Base-by-base conservation (phyloP, 2,797 vertebrate genomes). In the Hirundo rustica region DNA sequence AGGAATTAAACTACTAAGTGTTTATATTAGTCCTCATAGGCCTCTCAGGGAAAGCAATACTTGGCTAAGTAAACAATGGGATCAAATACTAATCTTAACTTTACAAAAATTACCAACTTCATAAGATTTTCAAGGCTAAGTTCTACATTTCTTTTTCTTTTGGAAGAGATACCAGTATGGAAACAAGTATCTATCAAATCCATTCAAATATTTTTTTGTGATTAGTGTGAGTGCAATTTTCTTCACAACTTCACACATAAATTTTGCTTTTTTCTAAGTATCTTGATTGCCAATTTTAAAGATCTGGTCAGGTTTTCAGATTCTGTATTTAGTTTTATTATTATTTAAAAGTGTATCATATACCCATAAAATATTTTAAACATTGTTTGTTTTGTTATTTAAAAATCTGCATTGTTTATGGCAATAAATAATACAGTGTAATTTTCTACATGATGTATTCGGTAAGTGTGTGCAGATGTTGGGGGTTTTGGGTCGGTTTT, bases 401-500 rank as follows among this genome's bases (percentile, higher is more conserved):
- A 27, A 81, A 77, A 76, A 62, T 32, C 6, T 51, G 40, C 9
- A 15, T 45, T 79, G 20, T 53, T 83, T 57, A 34, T 15, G 61
- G n/a, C 16, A 50, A n/a, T 68, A 83, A 86, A 55, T 22, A 76
- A 67, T 12, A 60, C 27, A n/a, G 3, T 18, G 21, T 62, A 2
- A 23, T 47, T 54, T 40, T 60, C 38, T 45, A 38, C 17, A 45
- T 0, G 9, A 22, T 44, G 26, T 38, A 36, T 42, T 91, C 36
- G 58, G 18, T 50, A 51, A 50, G 22, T 30, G 17, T 47, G 45
- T 47, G n/a, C 32, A 40, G 25, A 64, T 38, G 18, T 16, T 44
- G 5, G 5, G 6, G 58, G 3, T n/a, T 27, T 30, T n/a, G 38
- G 26, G 4, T 32, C 7, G 1, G 0, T 23, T 75, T 50, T 58